Evolutionary conservation across 2,113 vertebrate genomes (phyloP).

Genomic region (Hystrix cristata): DNA sequence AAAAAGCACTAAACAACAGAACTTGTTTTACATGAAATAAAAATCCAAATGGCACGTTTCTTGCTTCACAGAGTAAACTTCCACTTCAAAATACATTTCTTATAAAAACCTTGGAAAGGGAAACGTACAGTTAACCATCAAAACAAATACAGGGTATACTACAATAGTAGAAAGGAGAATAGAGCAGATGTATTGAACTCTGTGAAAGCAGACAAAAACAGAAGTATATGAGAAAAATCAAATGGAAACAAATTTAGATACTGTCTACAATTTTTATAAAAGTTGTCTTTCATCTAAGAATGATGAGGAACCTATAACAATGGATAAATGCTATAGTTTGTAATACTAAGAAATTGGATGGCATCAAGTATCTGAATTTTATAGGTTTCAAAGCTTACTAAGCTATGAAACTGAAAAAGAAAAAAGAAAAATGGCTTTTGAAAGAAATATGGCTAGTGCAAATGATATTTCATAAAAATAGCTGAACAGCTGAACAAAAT

Average conservation of each 20-base stretch:
- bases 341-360: conserved; percentile 8
- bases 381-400: background rate
- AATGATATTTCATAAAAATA: background rate
- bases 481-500: background rate
- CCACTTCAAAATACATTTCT: conserved; percentile 31
- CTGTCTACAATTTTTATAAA: background rate
- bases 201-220: background rate
- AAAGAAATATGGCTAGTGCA: background rate
- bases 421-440: conserved; percentile 20
- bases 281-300: conserved; percentile 46
- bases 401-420: background rate
- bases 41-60: conserved; percentile 7
- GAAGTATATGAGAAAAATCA: conserved; percentile 45
- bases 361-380: background rate
- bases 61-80: conserved; percentile 28
- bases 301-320: background rate
- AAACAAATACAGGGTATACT: background rate
- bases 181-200: background rate
- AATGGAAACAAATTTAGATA: background rate
- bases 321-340: background rate
- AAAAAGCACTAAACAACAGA: background rate
- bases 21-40: conserved; percentile 36
- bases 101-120: background rate
- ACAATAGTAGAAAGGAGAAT: background rate
- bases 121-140: conserved; percentile 26